Conservation (phyloP, 1,140 invertebrate species). For the Lanistes nyassanus region DNA sequence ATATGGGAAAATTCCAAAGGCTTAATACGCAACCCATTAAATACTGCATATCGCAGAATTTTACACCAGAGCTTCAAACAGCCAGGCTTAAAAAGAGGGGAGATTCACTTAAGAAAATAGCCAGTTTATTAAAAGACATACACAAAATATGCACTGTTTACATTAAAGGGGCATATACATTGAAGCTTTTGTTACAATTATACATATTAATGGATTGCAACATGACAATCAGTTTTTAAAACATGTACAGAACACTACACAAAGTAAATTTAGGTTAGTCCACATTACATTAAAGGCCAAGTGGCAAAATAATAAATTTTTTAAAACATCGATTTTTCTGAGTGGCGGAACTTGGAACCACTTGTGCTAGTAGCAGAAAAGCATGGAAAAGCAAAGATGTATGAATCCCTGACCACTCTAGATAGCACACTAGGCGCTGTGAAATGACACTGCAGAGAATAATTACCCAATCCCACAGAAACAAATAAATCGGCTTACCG, state of each 20-base stretch:
- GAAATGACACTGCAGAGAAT: background rate
- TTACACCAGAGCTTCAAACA: no score
- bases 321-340: background rate
- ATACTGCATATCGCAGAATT: background rate
- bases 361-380: background rate
- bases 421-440: background rate
- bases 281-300: no score
- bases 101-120: no score
- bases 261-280: background rate
- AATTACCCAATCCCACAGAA: background rate
- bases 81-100: no score
- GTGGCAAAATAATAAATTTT: background rate
- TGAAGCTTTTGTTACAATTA: no score
- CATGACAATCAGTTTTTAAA: no score
- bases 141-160: background rate
- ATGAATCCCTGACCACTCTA: background rate
- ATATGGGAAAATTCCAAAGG: background rate
- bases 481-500: slow-evolving; percentile 46
- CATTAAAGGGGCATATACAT: background rate
- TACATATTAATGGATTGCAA: no score
- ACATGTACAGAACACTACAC: background rate
- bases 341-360: no score
- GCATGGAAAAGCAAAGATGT: background rate
- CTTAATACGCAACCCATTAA: background rate
- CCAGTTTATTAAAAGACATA: no score